Evolutionary conservation across 1,140 invertebrate genomes (phyloP), one percentile per base, ranked within the genome.

Genomic region (Monochamus saltuarius): DNA sequence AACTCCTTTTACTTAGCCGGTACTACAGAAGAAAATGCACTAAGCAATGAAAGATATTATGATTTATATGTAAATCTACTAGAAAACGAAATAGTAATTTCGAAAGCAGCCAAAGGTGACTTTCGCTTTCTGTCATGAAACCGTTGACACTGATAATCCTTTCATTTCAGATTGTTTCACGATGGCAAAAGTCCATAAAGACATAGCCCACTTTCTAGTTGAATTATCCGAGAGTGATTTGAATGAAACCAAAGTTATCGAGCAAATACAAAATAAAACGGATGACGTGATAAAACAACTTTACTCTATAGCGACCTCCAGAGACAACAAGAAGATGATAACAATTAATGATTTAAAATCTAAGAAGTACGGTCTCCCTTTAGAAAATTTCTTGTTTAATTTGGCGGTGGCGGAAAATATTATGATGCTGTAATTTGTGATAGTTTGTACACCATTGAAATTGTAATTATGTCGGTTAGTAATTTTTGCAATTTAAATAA

Each of bases 271-370:
- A 29, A 29, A 29, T 6, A 29, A 29, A 29, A 29, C 22, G 2
- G 6, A 29, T 3, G 22, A 29, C 6, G 22, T 29, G 2, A 6
- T 29, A 29, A 2, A 29, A 29, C 22, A 22, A 29, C 14, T 46
- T 38, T 10, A 50, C 14, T 49, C 59, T 17, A 45, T 53, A 37
- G 42, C 39, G 9, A 47, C 29, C 34, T 84, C 72, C 75, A 82
- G 49, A 85, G 85, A 71, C 61, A 83, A 58, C 82, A 56, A 34
- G 4, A 49, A 59, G 43, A 62, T 67, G 59, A 42, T 67, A 14
- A 64, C 62, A 7, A 37, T 67, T 34, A 60, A 62, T 14, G 51
- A 43, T 7, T 43, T 69, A 14, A 57, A 47, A 40, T 42, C 51
- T 4, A 61, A 65, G 37, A 67, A 69, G 17, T 60, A 56, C 14